Percentiles rank a stretch among this genome's conserved stretches.
These are phyloP conservation scores for Caradrina kadenii DNA, from an alignment of 2,888 invertebrate species.

Conservation along the genomic window DNA sequence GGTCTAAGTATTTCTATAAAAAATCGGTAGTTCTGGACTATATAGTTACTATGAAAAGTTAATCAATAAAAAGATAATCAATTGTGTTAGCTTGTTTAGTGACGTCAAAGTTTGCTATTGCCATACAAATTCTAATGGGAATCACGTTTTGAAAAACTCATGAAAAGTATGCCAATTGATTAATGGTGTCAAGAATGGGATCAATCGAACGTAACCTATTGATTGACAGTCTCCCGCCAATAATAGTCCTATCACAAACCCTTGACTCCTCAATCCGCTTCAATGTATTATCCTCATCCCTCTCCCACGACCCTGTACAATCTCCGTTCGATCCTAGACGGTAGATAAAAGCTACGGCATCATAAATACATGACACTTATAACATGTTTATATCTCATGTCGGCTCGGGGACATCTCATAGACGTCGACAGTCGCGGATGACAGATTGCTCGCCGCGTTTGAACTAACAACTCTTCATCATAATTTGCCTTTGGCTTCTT, in stretches of 20 bases:
- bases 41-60: no score
- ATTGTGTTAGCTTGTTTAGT: no score
- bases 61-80: no score
- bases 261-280: background rate
- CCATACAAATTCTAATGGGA: no score
- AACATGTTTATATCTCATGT: constrained; percentile 37
- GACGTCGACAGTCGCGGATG: constrained; percentile 25
- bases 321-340: constrained; percentile 47
- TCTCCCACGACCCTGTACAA: background rate
- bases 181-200: no score
- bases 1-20: background rate
- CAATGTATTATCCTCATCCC: background rate
- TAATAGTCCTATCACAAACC: background rate
- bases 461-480: constrained; percentile 44
- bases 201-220: no score
- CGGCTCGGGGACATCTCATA: constrained; percentile 36
- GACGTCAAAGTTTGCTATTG: no score
- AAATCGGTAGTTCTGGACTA: background rate
- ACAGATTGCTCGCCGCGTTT: constrained; percentile 44
- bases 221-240: background rate
- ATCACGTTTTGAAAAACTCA: no score
- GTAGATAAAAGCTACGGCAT: constrained; percentile 29
- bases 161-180: no score
- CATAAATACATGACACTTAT: constrained; percentile 32
- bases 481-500: constrained; percentile 52